phyloP scores from a whole-genome alignment of 2,888 invertebrate genomes.

The Ectemnius lituratus region DNA sequence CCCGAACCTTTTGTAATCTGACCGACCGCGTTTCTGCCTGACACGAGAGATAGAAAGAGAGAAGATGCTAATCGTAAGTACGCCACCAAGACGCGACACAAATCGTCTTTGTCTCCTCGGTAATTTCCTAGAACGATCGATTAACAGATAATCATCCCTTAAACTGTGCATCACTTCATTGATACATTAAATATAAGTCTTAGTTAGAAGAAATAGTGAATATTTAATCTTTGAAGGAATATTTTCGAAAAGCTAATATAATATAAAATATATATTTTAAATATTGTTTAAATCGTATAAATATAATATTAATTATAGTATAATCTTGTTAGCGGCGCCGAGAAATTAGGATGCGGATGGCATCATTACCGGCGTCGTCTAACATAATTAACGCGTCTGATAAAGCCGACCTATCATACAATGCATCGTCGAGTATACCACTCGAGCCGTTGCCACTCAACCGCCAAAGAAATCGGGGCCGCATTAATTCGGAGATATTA shows the following conservation, averaged over 20 bases:
- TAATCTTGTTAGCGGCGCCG: slow-evolving; percentile 26
- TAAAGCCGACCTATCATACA: slow-evolving; percentile 30
- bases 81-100: slow-evolving; percentile 16
- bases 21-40: slow-evolving; percentile 28
- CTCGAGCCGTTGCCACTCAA: background rate
- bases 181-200: slow-evolving; percentile 5
- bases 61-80: background rate
- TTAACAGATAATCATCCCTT: no score
- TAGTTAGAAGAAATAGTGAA: no score
- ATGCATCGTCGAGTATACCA: slow-evolving; percentile 16
- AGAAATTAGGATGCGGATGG: slow-evolving; percentile 54
- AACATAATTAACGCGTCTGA: slow-evolving; percentile 55
- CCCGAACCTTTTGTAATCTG: slow-evolving; percentile 54
- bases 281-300: no score
- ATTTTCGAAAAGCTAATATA: no score
- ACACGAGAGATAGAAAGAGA: background rate
- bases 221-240: no score
- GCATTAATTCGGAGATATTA: slow-evolving; percentile 3
- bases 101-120: slow-evolving; percentile 3
- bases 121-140: background rate
- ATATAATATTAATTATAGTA: no score
- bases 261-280: no score
- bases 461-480: background rate
- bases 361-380: slow-evolving; percentile 44
- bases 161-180: background rate